Evolutionary conservation across 2,113 vertebrate genomes (phyloP), one percentile per base, ranked within the genome.

Genomic region (Mastomys coucha): DNA sequence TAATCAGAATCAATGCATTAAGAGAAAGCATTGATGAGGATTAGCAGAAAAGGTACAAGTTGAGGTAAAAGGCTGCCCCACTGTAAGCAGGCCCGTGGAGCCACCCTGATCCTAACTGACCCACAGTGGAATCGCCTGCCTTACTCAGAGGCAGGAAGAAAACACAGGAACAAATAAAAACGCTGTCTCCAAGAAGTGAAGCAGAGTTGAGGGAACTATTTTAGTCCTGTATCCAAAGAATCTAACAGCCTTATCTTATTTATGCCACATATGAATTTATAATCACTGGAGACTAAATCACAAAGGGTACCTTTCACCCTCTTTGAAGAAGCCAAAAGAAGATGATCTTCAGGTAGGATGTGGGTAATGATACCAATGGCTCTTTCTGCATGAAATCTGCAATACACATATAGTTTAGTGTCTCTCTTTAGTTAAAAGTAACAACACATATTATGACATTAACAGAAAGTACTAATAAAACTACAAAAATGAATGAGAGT

Each of bases 321-420:
- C 98, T 99, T 99, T 42, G 99, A 99, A 63, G 99, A 99, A 77
- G 99, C 99, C 98, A 99, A 98, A 96, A 99, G 99, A 97, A 99
- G 99, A 98, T 99, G 99, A 97, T 99, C 99, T 98, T 99, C 99
- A 96, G 99, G 99, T 97, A 99, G 99, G 98, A 99, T 99, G 98
- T 99, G 99, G 98, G 99, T 99, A 96, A 99, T 99, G 98, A 99
- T 99, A 98, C 99, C 99, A 99, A 99, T 99, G 98, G 99, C 99
- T 99, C 99, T 99, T 98, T 99, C 99, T 98, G 99, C 99, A 49
- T 99, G 99, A 98, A 99, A 99, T 98, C 99, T 99, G 98, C 12
- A 98, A 98, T 1, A 96, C 82, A 97, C 73, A 81, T 0, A 89
- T 0, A 3, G 24, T 78, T 70, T 85, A 53, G 0, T 11, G 91